These are phyloP conservation scores for Phymatocera aterrima DNA, from an alignment of 2,888 invertebrate genomes.

Conservation along the genomic window DNA sequence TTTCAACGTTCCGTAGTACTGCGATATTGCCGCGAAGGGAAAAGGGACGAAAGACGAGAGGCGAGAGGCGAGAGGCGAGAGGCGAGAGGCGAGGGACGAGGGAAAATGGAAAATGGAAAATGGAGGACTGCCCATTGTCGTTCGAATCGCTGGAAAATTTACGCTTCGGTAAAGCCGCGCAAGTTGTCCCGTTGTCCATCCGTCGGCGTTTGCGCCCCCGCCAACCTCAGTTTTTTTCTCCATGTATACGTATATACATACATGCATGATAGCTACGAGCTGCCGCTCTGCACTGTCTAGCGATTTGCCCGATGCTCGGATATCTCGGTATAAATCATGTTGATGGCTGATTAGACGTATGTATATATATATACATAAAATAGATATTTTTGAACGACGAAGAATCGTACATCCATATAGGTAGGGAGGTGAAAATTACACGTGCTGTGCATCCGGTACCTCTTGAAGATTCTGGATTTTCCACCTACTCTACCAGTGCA, in stretches of 20 bases:
- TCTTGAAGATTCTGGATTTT: not conserved
- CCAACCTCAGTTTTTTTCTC: too few relatives aligned
- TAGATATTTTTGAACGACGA: not conserved
- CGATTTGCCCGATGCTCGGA: too few relatives aligned
- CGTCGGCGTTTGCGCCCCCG: not conserved
- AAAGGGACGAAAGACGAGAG: conserved; percentile 30
- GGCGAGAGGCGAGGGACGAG: conserved; percentile 4
- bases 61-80: not conserved
- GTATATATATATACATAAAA: too few relatives aligned
- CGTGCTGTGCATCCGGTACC: not conserved
- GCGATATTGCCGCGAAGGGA: conserved; percentile 28
- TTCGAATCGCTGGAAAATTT: conserved; percentile 59
- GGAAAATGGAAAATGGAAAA: not conserved
- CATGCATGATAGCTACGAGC: too few relatives aligned
- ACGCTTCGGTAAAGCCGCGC: conserved; percentile 59
- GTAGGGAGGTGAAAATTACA: not conserved
- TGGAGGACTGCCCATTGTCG: conserved; percentile 31
- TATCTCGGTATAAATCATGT: too few relatives aligned
- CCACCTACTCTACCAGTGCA: not conserved
- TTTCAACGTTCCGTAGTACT: conserved; percentile 46
- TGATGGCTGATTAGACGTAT: too few relatives aligned
- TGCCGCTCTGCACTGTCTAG: too few relatives aligned
- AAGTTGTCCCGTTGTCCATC: conserved; percentile 15
- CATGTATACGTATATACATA: too few relatives aligned
- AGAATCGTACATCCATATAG: not conserved